Evolutionary conservation across 2,888 invertebrate species (phyloP), one percentile per base, ranked within the genome.

Genomic region (Palloptera scutellata): DNA sequence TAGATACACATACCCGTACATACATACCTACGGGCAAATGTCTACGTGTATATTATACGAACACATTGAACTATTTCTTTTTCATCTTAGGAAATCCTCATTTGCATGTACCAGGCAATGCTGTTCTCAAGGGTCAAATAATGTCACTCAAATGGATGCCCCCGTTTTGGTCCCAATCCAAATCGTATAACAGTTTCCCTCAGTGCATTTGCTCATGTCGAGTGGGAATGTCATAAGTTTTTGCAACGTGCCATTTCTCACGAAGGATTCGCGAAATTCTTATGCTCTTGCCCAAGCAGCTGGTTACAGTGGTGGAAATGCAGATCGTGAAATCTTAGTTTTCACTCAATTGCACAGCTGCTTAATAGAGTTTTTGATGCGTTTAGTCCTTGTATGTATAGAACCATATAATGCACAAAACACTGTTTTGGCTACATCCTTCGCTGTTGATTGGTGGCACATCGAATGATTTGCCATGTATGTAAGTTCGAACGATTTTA

Each of bases 51-150:
- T n/a, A n/a, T n/a, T n/a, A n/a, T n/a, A n/a, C n/a, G n/a, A n/a
- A n/a, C 42, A 9, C 15, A 52, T n/a, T n/a, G n/a, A n/a, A n/a
- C n/a, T 13, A 12, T 12, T 59, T n/a, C 41, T 59, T 40, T 1
- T 13, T 15, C 30, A 59, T 40, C 66, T 70, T 86, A 43, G 81
- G 81, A 54, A 85, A 86, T 73, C 75, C 81, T 15, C 72, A 76
- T 2, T 68, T 86, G 1, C 80, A 81, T 15, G 81, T 86, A 4
- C 86, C 86, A 12, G 86, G 86, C 9, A 87, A 87, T 74, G 86
- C 86, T 4, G 86, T 83, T 1, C 75, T 86, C 1, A 86, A 86
- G 75, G 86, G 86, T 73, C 81, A 84, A 78, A 78, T 85, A 2
- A 68, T 86, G 72, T 86, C 85, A 3, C 72, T 87, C 40, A 81